These are phyloP conservation scores for Aphidius colemani DNA, from an alignment of 2,888 invertebrate species.

Conservation along the genomic window DNA sequence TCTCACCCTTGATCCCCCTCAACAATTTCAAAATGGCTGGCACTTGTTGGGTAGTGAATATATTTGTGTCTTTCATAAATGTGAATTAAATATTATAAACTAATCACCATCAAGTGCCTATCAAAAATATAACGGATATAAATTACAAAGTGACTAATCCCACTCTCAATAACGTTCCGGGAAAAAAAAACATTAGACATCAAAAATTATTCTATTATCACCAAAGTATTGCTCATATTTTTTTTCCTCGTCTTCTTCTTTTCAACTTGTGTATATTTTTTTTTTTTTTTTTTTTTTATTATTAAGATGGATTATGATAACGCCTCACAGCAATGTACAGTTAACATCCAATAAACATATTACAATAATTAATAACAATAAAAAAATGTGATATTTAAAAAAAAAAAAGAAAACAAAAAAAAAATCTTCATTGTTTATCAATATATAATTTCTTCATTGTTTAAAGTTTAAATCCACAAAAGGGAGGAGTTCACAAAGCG, in stretches of 20 bases:
- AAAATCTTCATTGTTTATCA: too few relatives aligned
- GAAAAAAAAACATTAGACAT: constrained; percentile 8
- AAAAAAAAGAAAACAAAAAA: too few relatives aligned
- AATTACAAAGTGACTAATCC: not conserved
- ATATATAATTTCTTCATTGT: too few relatives aligned
- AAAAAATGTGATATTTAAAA: constrained; percentile 37
- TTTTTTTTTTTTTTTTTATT: constrained; percentile 1
- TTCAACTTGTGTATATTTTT: constrained; percentile 2
- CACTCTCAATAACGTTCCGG: not conserved
- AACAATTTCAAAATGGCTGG: constrained; percentile 58
- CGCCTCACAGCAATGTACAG: constrained; percentile 46
- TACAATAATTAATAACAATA: constrained; percentile 45
- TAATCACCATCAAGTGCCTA: constrained; percentile 36
- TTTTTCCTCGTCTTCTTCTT: constrained; percentile 11
- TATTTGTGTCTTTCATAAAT: constrained; percentile 45
- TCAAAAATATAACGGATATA: too few relatives aligned
- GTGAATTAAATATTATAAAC: constrained; percentile 20
- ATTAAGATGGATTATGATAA: constrained; percentile 35
- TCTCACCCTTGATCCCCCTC: too few relatives aligned
- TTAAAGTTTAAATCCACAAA: too few relatives aligned
- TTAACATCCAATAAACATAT: constrained; percentile 41
- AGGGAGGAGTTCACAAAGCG: too few relatives aligned
- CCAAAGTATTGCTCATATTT: not conserved
- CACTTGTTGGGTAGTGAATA: constrained; percentile 60
- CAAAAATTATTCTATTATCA: constrained; percentile 13